These are phyloP conservation scores for Hyperoplus immaculatus DNA, from an alignment of 2,797 vertebrate genomes.

Conservation along the genomic window DNA sequence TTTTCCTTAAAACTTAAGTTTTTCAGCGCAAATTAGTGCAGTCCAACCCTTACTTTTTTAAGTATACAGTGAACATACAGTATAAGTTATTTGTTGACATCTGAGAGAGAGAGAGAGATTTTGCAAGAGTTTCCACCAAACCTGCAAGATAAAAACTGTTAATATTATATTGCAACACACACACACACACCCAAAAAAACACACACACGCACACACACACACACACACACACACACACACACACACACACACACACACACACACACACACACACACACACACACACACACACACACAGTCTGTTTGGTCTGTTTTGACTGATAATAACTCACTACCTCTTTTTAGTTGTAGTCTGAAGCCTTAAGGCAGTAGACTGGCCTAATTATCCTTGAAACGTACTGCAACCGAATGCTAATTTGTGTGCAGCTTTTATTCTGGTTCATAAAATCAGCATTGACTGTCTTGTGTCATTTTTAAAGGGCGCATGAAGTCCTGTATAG, in stretches of 20 bases:
- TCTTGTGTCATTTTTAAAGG: not conserved
- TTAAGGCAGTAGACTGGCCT: not conserved
- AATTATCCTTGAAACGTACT: not conserved
- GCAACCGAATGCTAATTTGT: not conserved
- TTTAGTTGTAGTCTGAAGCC: not conserved
- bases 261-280: not conserved
- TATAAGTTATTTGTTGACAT: too few relatives aligned
- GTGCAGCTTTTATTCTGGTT: constrained; percentile 7
- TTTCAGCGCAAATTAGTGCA: too few relatives aligned
- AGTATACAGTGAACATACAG: too few relatives aligned
- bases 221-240: not conserved
- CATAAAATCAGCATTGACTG: not conserved
- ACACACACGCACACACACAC: not conserved
- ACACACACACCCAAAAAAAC: not conserved
- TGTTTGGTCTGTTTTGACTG: constrained; percentile 1
- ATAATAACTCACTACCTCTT: constrained; percentile 9
- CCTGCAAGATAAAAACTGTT: not conserved
- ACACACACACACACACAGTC: not conserved
- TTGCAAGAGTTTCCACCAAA: not conserved
- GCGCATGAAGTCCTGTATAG: not conserved
- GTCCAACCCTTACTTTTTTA: too few relatives aligned
- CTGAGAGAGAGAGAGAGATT: not conserved
- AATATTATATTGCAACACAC: not conserved
- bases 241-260: not conserved
- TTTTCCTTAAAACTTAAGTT: too few relatives aligned